phyloP scores from a whole-genome alignment of 2,888 invertebrate species.

The Epistrophe eligans region DNA sequence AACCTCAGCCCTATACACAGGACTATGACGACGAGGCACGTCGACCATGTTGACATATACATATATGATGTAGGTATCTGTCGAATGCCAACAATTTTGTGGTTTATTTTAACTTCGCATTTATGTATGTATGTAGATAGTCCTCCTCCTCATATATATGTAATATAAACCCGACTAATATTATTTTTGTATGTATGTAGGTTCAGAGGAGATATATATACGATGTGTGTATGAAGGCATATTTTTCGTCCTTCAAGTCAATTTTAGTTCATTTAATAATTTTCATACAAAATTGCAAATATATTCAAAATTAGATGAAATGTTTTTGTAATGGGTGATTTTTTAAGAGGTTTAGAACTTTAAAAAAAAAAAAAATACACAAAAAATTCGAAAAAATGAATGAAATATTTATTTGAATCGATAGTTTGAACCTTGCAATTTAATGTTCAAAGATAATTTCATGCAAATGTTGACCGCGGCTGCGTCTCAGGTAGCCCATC shows the following conservation, averaged over 20 bases:
- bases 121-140: no score
- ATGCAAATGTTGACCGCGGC: no score
- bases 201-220: background rate
- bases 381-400: no score
- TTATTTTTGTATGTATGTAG: background rate
- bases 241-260: constrained; percentile 25
- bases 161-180: background rate
- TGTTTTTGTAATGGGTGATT: no score
- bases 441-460: no score
- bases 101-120: background rate
- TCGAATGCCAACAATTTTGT: background rate
- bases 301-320: background rate
- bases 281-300: constrained; percentile 49
- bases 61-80: background rate
- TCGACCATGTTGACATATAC: constrained; percentile 38
- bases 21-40: constrained; percentile 9
- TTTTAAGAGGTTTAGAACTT: no score
- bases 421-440: no score
- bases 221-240: background rate
- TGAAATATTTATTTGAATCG: no score
- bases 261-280: constrained; percentile 57
- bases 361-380: no score
- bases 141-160: no score
- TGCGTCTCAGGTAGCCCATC: no score
- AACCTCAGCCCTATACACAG: constrained; percentile 2